Base-by-base conservation (phyloP, 2,888 invertebrate species). In the Folsomia manolachei region DNA sequence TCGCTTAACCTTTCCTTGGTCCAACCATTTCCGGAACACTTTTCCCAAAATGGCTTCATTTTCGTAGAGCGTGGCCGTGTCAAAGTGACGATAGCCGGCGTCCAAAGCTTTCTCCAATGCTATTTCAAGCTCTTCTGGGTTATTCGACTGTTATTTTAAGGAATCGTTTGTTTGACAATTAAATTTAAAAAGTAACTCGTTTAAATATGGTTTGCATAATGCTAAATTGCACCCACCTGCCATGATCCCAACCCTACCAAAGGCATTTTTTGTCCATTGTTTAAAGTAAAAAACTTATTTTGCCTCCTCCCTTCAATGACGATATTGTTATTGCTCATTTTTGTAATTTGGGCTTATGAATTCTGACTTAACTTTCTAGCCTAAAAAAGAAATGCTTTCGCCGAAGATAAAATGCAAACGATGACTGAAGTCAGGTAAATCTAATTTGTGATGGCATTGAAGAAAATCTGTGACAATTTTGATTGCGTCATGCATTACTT, bases 61-160 rank as follows among this genome's bases (percentile, higher is more conserved):
- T 78, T 88, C 86, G 82, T 94, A 94, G 4, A 88, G 90, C 4
- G 89, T 86, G 0, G 94, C 93, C 0, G 92, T 89, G 83, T 94
- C 94, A 75, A 94, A 91, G 82, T 92, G 93, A 1, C 93, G 88
- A 83, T 94, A 94, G 0, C 94, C 94, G 60, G 88, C 88, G 78
- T 89, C 88, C 63, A 94, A 83, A 0, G 94, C 93, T 53, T 62
- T 84, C 27, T 89, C 88, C 18, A 93, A 85, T 0, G 92, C 90
- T 56, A 84, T 82, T 83, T 90, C 90, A 70, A 93, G 83, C 80
- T 90, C 90, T 2, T 86, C 19, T 26, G 68, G 60, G 62, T 75
- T 67, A 4, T 70, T 72, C 21, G 72, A 63, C 71, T 71, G n/a
- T n/a, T n/a, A n/a, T n/a, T n/a, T n/a, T 53, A 61, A 27, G 9